phyloP scores from a whole-genome alignment of 2,888 invertebrate genomes.

The Allacma fusca region DNA sequence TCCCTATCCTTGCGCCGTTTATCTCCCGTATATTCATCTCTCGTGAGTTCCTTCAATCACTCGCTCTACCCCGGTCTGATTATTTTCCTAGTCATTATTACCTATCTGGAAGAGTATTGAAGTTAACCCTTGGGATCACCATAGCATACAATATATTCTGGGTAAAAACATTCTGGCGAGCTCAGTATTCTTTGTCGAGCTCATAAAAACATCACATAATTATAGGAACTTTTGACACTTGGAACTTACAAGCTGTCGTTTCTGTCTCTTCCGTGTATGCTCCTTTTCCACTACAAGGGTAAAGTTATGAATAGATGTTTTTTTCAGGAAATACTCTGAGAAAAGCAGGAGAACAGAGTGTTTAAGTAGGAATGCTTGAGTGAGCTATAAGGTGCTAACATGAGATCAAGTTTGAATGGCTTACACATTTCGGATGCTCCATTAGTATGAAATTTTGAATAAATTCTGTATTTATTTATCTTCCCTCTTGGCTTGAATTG shows the following conservation, averaged over 20 bases:
- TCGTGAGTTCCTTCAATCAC: too few species aligned
- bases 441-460: slow-evolving; percentile 20
- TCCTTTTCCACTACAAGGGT: neutral
- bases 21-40: too few species aligned
- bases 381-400: neutral
- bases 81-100: too few species aligned
- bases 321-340: too few species aligned
- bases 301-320: too few species aligned
- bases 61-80: too few species aligned
- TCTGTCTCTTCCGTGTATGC: neutral
- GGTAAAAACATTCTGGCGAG: neutral
- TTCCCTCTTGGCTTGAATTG: slow-evolving; percentile 12
- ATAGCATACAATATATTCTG: too few species aligned
- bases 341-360: too few species aligned
- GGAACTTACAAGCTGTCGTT: slow-evolving; percentile 8
- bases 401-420: neutral
- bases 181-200: neutral
- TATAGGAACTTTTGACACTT: slow-evolving; percentile 11
- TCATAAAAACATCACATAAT: slow-evolving; percentile 26
- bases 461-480: slow-evolving; percentile 27
- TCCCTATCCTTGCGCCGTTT: neutral
- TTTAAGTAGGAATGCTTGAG: neutral
- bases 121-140: too few species aligned
- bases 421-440: slow-evolving; percentile 3
- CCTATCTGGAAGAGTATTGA: too few species aligned